A percentile compares a stretch with the other conserved stretches of the same genome.
These are phyloP conservation scores for Junonia oenone DNA, from an alignment of 2,888 invertebrate species.

Conservation along the genomic window DNA sequence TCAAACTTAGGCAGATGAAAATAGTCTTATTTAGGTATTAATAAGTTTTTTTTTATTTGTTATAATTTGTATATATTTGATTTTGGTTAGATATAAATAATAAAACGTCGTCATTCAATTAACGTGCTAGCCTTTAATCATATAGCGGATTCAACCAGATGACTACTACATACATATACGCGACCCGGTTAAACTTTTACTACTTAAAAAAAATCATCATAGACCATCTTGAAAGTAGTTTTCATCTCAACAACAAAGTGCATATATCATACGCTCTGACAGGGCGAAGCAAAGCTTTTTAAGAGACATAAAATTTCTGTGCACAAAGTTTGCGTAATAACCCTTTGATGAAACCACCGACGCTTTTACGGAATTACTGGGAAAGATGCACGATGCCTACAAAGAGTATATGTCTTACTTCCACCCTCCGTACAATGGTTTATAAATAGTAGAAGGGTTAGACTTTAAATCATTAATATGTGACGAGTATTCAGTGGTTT, in stretches of 20 bases:
- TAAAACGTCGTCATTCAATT: too few species aligned
- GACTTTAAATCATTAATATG: not conserved
- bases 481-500: too few species aligned
- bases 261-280: slow-evolving; percentile 5
- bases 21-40: too few species aligned
- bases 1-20: too few species aligned
- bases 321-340: slow-evolving; percentile 29
- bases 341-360: slow-evolving; percentile 21
- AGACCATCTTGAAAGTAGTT: not conserved
- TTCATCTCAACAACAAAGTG: not conserved
- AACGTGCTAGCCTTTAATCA: too few species aligned
- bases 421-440: slow-evolving; percentile 2
- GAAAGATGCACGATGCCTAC: slow-evolving; percentile 17
- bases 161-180: not conserved
- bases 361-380: slow-evolving; percentile 30
- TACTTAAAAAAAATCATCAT: not conserved
- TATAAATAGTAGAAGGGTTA: not conserved
- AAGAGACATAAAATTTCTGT: slow-evolving; percentile 22
- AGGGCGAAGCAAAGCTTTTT: slow-evolving; percentile 22
- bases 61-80: too few species aligned
- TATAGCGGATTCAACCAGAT: not conserved
- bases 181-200: not conserved
- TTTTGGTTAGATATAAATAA: too few species aligned
- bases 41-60: too few species aligned
- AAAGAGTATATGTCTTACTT: slow-evolving; percentile 8